Base-by-base conservation (phyloP, 1,140 invertebrate species). In the Contarinia nasturtii region DNA sequence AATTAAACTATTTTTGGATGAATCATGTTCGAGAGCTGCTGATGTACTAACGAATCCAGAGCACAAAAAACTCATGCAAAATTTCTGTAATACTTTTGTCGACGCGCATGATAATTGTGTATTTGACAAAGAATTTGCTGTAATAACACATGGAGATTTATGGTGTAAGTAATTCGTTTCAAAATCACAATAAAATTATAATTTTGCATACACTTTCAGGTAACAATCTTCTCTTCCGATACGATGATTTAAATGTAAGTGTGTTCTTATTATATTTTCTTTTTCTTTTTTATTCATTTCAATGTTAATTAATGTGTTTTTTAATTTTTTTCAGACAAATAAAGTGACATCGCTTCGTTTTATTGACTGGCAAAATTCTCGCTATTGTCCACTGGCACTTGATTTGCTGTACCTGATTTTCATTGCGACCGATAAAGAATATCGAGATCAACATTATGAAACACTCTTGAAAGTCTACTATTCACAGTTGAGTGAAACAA, bases 371-470 rank as follows among this genome's bases (percentile, higher is more conserved):
- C 75, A 77, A 55, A 54, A 75, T 11, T 60, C 63, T 11, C 59
- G 71, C 2, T 68, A 69, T 46, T 67, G 67, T 2, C 75, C 74
- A 2, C 75, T 75, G 2, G 66, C 71, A 2, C 67, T 66, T 2
- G 75, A 77, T 49, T 50, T 78, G 37, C 66, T 67, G 0, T 74
- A 76, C 51, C 74, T 70, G 48, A 57, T 77, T 3, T 76, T 71
- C 49, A 66, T 67, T 51, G 68, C 67, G 45, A 69, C 73, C 0
- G 66, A 70, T 19, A 55, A 63, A 45, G n/a, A n/a, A 27, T 27
- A 27, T 27, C n/a, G n/a, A n/a, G 27, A 27, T 27, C 27, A 27
- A 27, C 27, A 27, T 27, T 27, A 27, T 10, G 27, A 27, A 27
- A 27, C 3, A 27, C 27, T 27, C 27, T 10, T 27, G 27, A 27